These are phyloP conservation scores for Graptemys geographica DNA, from an alignment of 2,797 vertebrate species.

Conservation along the genomic window DNA sequence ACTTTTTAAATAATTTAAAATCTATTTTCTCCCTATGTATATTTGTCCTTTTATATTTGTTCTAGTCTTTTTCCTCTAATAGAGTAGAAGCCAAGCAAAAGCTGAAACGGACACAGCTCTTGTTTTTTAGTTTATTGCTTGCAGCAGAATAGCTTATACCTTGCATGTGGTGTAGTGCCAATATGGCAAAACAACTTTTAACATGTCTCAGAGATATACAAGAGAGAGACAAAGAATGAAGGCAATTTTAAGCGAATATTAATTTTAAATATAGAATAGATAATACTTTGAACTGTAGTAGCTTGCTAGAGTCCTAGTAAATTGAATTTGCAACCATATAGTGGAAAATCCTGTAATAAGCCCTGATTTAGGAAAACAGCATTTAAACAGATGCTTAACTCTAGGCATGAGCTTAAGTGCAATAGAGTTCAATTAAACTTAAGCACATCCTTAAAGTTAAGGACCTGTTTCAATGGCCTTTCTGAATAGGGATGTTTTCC, in stretches of 20 bases:
- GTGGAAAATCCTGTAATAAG: rapidly evolving
- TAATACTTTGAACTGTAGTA: neutral
- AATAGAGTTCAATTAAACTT: neutral
- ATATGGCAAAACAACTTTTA: neutral
- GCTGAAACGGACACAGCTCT: neutral
- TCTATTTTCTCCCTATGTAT: conserved; percentile 28
- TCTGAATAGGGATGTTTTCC: neutral
- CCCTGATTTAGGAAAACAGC: neutral
- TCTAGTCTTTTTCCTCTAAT: conserved; percentile 34
- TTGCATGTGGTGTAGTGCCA: neutral
- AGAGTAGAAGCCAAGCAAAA: neutral
- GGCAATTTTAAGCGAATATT: neutral
- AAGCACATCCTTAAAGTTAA: neutral
- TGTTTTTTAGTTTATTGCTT: neutral
- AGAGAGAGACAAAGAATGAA: neutral
- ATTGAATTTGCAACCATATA: neutral
- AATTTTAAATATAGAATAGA: neutral
- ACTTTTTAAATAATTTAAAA: conserved; percentile 45
- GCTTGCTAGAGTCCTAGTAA: neutral
- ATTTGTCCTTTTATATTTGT: conserved; percentile 43
- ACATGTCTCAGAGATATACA: neutral
- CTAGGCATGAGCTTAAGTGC: neutral
- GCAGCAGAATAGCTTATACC: neutral
- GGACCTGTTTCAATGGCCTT: neutral
- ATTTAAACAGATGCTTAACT: neutral